phyloP scores from a whole-genome alignment of 2,888 invertebrate genomes.

The Ectemnius lituratus region DNA sequence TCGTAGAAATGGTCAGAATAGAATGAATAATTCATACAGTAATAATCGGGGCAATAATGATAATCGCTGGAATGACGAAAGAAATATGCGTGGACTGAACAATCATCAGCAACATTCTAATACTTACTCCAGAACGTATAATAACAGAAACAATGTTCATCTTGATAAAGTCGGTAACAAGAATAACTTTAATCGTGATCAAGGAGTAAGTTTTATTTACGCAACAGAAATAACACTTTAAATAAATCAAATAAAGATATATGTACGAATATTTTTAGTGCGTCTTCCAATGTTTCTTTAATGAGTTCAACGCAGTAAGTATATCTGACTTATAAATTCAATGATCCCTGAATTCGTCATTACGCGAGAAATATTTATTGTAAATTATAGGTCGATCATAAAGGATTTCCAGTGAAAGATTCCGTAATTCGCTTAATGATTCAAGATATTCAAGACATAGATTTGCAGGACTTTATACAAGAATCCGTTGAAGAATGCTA shows the following conservation, averaged over 20 bases:
- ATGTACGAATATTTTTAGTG: constrained; percentile 75
- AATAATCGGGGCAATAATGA: constrained; percentile 27
- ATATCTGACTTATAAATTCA: constrained; percentile 1
- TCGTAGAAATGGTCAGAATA: not conserved
- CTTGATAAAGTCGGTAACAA: constrained; percentile 29
- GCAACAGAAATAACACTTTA: constrained; percentile 1
- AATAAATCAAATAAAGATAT: constrained; percentile 5
- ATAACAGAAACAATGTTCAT: constrained; percentile 26
- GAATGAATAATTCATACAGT: constrained; percentile 14
- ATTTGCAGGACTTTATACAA: constrained; percentile 84
- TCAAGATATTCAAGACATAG: constrained; percentile 82
- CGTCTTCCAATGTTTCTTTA: constrained; percentile 85
- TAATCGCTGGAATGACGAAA: constrained; percentile 24
- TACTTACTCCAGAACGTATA: constrained; percentile 28
- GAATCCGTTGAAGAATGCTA: constrained; percentile 87
- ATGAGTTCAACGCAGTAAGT: constrained; percentile 84
- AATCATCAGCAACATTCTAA: constrained; percentile 18
- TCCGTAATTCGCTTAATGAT: constrained; percentile 82
- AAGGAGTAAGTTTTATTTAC: constrained; percentile 46
- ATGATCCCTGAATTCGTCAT: no score
- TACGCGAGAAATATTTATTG: not conserved
- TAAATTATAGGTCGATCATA: constrained; percentile 79
- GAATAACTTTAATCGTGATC: constrained; percentile 35
- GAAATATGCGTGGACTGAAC: not conserved
- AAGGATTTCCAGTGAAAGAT: constrained; percentile 83